Percentiles rank a stretch among this genome's conserved stretches.
Evolutionary conservation across 2,888 invertebrate species (phyloP).

Genomic region (Drosophila helvetica): DNA sequence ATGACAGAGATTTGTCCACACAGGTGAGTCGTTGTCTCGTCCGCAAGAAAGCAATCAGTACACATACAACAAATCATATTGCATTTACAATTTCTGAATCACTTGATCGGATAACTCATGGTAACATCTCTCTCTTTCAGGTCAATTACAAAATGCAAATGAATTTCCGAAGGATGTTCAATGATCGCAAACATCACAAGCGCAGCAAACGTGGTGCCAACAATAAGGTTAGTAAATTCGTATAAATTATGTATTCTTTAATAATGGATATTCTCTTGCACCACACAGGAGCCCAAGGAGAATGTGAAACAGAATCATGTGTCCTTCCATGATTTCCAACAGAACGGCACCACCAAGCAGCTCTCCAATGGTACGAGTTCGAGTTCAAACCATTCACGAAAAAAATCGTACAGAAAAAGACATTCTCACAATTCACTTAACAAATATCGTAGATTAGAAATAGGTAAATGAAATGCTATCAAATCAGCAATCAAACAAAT

Average conservation of each 20-base stretch:
- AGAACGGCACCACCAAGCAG: slow-evolving; percentile 93
- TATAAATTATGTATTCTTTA: neutral
- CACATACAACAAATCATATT: slow-evolving; percentile 4
- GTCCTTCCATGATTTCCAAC: slow-evolving; percentile 94
- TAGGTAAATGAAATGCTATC: slow-evolving; percentile 82
- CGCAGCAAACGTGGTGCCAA: slow-evolving; percentile 91
- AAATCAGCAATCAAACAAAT: slow-evolving; percentile 30
- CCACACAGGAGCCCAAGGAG: slow-evolving; percentile 85
- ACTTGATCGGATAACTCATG: neutral
- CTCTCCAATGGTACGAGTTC: slow-evolving; percentile 93
- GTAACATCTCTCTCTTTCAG: slow-evolving; percentile 59
- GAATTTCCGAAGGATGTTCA: slow-evolving; percentile 94
- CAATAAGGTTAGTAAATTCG: slow-evolving; percentile 87
- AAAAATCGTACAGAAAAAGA: slow-evolving; percentile 84
- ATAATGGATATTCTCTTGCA: slow-evolving; percentile 4
- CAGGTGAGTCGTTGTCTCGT: slow-evolving; percentile 85
- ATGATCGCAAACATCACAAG: slow-evolving; percentile 93
- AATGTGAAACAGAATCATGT: slow-evolving; percentile 93
- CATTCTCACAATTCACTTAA: slow-evolving; percentile 85
- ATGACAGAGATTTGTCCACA: slow-evolving; percentile 93
- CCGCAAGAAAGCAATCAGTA: slow-evolving; percentile 1
- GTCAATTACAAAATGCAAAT: slow-evolving; percentile 95
- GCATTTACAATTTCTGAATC: neutral
- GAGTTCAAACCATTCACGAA: slow-evolving; percentile 88
- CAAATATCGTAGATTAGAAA: slow-evolving; percentile 85